Evolutionary conservation across 1,140 invertebrate genomes (phyloP).

Genomic region (Bombus difficillimus): DNA sequence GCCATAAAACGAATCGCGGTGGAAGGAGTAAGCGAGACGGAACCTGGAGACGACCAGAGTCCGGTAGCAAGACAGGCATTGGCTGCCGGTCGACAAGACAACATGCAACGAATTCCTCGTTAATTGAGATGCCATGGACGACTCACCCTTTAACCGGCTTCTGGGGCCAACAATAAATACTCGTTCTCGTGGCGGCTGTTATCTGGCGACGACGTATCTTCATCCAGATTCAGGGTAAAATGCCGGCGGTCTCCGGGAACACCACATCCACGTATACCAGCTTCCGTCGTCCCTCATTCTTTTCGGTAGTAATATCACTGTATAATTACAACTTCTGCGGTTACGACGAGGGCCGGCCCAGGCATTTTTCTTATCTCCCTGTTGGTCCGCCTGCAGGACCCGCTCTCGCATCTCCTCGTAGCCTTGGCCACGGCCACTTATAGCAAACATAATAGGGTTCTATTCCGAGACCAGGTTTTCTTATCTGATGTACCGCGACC

Average conservation of each 20-base stretch:
- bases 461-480: slow-evolving; percentile 52
- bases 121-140: slow-evolving; percentile 31
- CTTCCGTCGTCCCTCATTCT: slow-evolving; percentile 24
- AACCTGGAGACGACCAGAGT: too few species aligned
- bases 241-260: background rate
- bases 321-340: slow-evolving; percentile 64
- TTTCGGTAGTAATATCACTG: slow-evolving; percentile 54
- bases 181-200: background rate
- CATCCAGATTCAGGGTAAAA: slow-evolving; percentile 33
- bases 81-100: slow-evolving; percentile 1
- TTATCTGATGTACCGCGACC: slow-evolving; percentile 63
- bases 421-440: slow-evolving; percentile 37
- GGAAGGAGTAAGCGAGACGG: background rate
- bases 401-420: background rate
- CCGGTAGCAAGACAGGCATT: background rate
- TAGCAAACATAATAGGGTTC: slow-evolving; percentile 63
- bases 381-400: background rate
- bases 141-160: slow-evolving; percentile 18
- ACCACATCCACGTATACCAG: slow-evolving; percentile 22
- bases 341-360: slow-evolving; percentile 25
- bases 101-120: slow-evolving; percentile 34
- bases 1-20: background rate
- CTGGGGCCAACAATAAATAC: slow-evolving; percentile 39
- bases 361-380: slow-evolving; percentile 60
- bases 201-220: slow-evolving; percentile 46